Conservation (phyloP, 92 coral and sea anemone species). For the Anthopleura xanthogrammica region DNA sequence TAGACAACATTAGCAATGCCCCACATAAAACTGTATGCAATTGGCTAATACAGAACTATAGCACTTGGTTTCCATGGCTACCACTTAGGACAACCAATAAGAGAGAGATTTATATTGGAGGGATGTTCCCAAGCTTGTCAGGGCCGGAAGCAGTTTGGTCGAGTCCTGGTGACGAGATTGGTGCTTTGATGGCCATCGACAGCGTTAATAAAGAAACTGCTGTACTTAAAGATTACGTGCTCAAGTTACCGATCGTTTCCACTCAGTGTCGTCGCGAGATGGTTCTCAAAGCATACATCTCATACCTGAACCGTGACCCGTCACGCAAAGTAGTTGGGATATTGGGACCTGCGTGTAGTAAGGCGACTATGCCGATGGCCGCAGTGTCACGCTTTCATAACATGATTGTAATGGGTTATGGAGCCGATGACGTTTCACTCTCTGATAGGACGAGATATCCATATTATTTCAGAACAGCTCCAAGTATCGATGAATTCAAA, state of each 20-base stretch:
- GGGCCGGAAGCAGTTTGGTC: conserved; percentile 77
- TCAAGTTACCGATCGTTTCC: conserved; percentile 48
- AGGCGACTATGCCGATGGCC: conserved; percentile 73
- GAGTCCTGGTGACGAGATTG: conserved; percentile 80
- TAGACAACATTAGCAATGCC: background rate
- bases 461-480: conserved; percentile 73
- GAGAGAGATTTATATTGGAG: conserved; percentile 56
- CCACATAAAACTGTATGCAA: conserved; percentile 46
- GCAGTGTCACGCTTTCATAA: conserved; percentile 68
- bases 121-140: conserved; percentile 73
- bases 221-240: conserved; percentile 40
- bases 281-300: conserved; percentile 61
- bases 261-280: conserved; percentile 82
- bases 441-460: conserved; percentile 70
- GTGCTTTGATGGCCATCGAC: conserved; percentile 71
- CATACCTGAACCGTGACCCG: conserved; percentile 55
- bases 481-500: conserved; percentile 72
- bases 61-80: conserved; percentile 65
- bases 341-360: conserved; percentile 78
- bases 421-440: conserved; percentile 72
- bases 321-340: conserved; percentile 62
- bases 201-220: conserved; percentile 53
- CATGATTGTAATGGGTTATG: conserved; percentile 76
- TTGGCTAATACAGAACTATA: conserved; percentile 62
- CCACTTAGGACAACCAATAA: conserved; percentile 35